Evolutionary conservation across 2,888 invertebrate genomes (phyloP).

Genomic region (Pyrrhia umbra): DNA sequence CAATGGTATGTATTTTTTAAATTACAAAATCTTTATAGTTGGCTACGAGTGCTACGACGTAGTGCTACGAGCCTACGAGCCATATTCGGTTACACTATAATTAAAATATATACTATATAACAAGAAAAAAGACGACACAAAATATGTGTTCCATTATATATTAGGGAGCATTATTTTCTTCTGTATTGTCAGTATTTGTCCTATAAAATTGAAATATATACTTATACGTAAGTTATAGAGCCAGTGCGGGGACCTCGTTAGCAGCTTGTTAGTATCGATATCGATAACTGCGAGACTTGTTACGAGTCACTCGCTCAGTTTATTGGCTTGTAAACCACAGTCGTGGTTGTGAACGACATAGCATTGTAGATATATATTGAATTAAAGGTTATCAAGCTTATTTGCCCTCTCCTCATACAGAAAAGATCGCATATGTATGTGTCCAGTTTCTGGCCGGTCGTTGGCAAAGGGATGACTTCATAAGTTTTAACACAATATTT

Average conservation of each 20-base stretch:
- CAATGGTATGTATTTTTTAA: not conserved
- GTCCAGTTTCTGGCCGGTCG: no score
- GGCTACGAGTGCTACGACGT: not conserved
- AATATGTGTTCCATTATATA: no score
- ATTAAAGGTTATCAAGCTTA: not conserved
- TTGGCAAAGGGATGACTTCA: no score
- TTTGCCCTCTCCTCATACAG: not conserved
- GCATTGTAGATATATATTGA: slow-evolving; percentile 2
- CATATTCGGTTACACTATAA: not conserved
- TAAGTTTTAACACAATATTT: no score
- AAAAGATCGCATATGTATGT: no score
- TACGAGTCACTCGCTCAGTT: slow-evolving; percentile 2
- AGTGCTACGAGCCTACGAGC: not conserved
- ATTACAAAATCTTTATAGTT: not conserved
- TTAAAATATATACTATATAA: not conserved
- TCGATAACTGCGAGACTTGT: slow-evolving; percentile 34
- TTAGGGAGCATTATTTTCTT: no score
- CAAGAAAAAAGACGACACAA: no score
- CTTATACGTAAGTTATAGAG: not conserved
- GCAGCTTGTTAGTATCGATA: slow-evolving; percentile 49
- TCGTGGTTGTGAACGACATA: not conserved
- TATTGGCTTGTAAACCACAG: slow-evolving; percentile 10
- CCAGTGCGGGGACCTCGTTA: slow-evolving; percentile 37
- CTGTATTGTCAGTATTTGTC: not conserved
- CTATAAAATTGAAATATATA: slow-evolving; percentile 22